These are phyloP conservation scores for Xanthia togata DNA, from an alignment of 2,888 invertebrate genomes.

Conservation along the genomic window DNA sequence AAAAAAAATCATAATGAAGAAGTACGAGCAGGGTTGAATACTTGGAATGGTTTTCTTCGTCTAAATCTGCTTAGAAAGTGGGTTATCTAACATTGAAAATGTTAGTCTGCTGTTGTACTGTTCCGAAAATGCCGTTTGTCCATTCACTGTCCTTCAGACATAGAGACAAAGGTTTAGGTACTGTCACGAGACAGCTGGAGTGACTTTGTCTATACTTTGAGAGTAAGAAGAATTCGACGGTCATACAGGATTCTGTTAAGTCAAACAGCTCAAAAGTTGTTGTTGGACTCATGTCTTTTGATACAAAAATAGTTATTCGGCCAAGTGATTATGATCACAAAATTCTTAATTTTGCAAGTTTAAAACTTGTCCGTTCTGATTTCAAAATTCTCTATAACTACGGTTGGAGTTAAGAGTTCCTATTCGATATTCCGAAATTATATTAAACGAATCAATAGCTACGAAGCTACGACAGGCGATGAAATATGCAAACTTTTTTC, in stretches of 20 bases:
- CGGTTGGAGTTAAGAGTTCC: not conserved
- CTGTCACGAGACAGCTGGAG: not conserved
- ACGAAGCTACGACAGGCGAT: too few species aligned
- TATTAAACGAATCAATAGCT: not conserved
- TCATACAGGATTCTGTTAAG: not conserved
- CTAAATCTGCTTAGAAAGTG: not conserved
- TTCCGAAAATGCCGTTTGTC: not conserved
- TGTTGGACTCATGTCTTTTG: not conserved
- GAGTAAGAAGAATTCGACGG: not conserved
- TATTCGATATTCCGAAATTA: not conserved
- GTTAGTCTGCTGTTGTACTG: too few species aligned
- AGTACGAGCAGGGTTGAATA: not conserved
- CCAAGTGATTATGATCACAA: not conserved
- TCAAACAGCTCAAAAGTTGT: not conserved
- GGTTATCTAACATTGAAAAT: not conserved
- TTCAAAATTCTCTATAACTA: conserved; percentile 1
- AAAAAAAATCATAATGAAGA: not conserved
- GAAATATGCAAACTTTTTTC: not conserved
- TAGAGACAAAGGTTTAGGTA: too few species aligned
- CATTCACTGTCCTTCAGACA: not conserved
- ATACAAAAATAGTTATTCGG: not conserved
- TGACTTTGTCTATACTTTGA: not conserved
- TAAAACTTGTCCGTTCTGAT: not conserved
- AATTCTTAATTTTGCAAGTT: not conserved
- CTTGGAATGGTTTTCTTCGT: not conserved